A percentile compares a stretch with the other conserved stretches of the same genome.
phyloP scores from a whole-genome alignment of 2,113 vertebrate genomes.

The cattle (Bos taurus) region DNA sequence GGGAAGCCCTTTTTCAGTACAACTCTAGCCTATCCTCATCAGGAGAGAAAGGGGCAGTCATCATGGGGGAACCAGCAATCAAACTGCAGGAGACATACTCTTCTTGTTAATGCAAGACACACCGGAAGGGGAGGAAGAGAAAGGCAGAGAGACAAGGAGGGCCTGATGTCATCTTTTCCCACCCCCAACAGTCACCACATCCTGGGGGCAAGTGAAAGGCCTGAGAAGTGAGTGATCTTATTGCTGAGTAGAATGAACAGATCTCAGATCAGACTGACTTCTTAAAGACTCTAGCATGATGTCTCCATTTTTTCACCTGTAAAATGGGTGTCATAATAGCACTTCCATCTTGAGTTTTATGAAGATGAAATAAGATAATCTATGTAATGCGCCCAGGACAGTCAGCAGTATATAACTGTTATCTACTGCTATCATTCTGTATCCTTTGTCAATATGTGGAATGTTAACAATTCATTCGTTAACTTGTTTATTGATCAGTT shows the following conservation, averaged over 20 bases:
- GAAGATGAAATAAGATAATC: neutral
- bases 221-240: neutral
- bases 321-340: neutral
- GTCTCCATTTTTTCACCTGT: neutral
- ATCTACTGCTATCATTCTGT: neutral
- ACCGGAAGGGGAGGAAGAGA: fast-evolving
- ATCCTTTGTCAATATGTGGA: neutral
- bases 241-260: neutral
- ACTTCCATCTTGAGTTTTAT: neutral
- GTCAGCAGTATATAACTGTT: too few relatives aligned
- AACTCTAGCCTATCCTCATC: neutral
- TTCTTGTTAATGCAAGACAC: neutral
- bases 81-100: neutral
- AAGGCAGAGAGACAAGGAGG: neutral
- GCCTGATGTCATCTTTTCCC: neutral
- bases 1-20: neutral
- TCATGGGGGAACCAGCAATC: neutral
- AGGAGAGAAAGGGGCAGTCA: neutral
- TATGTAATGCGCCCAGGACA: neutral
- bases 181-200: fast-evolving
- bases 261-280: neutral
- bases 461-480: neutral
- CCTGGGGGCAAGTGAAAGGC: neutral
- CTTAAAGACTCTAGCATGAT: neutral
- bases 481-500: neutral